These are phyloP conservation scores for Listronotus bonariensis DNA, from an alignment of 1,140 invertebrate species.

Conservation along the genomic window DNA sequence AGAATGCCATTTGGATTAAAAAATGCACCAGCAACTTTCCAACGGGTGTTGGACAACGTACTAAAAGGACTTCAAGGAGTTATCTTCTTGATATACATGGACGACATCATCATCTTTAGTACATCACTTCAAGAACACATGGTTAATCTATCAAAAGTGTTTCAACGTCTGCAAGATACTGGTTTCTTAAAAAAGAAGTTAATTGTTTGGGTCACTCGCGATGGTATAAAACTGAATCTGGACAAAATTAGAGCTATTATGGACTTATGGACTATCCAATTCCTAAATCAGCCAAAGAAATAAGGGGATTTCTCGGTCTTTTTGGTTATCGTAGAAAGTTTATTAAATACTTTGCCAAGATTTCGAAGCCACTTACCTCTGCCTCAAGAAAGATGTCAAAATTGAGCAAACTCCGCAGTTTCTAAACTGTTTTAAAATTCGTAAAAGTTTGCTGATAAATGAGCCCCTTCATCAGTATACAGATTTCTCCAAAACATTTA, in stretches of 20 bases:
- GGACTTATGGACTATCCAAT: slow-evolving; percentile 31
- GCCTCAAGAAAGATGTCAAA: slow-evolving; percentile 18
- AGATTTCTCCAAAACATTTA: slow-evolving; percentile 51
- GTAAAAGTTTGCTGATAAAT: slow-evolving; percentile 26
- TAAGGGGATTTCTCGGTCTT: slow-evolving; percentile 40
- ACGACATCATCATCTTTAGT: too few species aligned
- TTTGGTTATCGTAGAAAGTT: slow-evolving; percentile 41
- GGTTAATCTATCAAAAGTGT: too few species aligned
- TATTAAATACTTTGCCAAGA: slow-evolving; percentile 24
- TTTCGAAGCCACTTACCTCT: slow-evolving; percentile 17
- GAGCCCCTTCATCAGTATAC: slow-evolving; percentile 42
- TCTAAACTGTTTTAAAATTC: slow-evolving; percentile 2
- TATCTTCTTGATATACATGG: too few species aligned
- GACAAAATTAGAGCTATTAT: slow-evolving; percentile 30
- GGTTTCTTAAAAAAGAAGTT: neutral
- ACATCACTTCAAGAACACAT: too few species aligned
- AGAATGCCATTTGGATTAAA: too few species aligned
- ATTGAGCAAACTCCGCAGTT: slow-evolving; percentile 1
- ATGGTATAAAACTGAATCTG: slow-evolving; percentile 35
- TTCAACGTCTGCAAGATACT: too few species aligned
- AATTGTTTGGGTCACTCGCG: slow-evolving; percentile 3
- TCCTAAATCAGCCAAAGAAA: slow-evolving; percentile 39
- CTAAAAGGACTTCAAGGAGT: too few species aligned
- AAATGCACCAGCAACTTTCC: too few species aligned
- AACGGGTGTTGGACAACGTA: too few species aligned